Evolutionary conservation across 2,888 invertebrate species (phyloP).

Genomic region (Perithous albicinctus): DNA sequence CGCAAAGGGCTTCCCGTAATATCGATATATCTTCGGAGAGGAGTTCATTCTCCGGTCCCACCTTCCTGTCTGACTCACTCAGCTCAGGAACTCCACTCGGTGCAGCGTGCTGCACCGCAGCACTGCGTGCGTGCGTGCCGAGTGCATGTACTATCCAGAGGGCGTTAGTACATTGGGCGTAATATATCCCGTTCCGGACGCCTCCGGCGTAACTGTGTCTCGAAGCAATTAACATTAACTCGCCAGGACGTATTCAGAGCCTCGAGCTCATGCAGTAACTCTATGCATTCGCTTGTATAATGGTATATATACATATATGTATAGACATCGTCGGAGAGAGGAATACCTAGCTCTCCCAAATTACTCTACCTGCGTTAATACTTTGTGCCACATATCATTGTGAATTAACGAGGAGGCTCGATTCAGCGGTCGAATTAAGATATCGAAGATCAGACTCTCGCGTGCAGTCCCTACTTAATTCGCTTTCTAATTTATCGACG

Average conservation of each 20-base stretch:
- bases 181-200: constrained; percentile 68
- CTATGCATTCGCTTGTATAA: constrained; percentile 59
- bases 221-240: constrained; percentile 69
- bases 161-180: constrained; percentile 61
- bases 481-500: background rate
- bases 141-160: constrained; percentile 44
- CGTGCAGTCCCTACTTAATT: background rate
- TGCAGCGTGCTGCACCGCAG: constrained; percentile 43
- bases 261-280: constrained; percentile 51
- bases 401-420: constrained; percentile 59
- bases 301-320: constrained; percentile 22
- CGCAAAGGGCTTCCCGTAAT: background rate
- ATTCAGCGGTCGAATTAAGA: constrained; percentile 40
- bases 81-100: constrained; percentile 35
- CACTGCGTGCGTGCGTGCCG: constrained; percentile 61
- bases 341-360: constrained; percentile 11
- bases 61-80: constrained; percentile 25
- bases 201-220: constrained; percentile 67
- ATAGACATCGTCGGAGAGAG: constrained; percentile 2
- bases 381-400: constrained; percentile 51
- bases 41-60: constrained; percentile 17
- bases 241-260: constrained; percentile 60
- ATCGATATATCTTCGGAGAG: constrained; percentile 31
- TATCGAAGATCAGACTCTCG: constrained; percentile 10
- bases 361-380: constrained; percentile 31